Base-by-base conservation (phyloP, 2,113 vertebrate genomes). In the Zosterops pallidus region DNA sequence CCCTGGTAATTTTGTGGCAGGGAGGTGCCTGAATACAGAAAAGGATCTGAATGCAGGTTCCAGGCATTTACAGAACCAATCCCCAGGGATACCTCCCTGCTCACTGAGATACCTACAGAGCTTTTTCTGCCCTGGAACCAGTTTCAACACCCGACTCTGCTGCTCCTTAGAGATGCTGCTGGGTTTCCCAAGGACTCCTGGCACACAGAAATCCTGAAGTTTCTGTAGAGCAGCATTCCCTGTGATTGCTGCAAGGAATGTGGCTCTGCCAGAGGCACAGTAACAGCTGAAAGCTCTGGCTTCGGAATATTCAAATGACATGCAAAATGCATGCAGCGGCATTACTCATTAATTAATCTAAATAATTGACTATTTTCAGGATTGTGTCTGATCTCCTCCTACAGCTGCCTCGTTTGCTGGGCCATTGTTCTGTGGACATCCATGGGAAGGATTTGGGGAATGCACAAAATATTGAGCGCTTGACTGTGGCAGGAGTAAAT, bases 331-430 rank as follows among this genome's bases (percentile, higher is more conserved):
- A 91, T 69, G 57, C 44, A 37, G 72, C 90, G 70, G 65, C 92
- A 90, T 89, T 94, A 82, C 57, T 92, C 70, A 95, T 94, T 96
- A 95, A 95, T 94, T 80, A 93, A 94, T 75, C 82, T 94, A 64
- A 90, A 81, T 95, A 92, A 92, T 59, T 96, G 63, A 89, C 55
- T 82, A 4, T 77, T 77, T 89, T 90, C 76, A 70, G 65, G 72
- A 47, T 52, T 53, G 28, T 56, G 56, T 64, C 93, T 94, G 89
- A 90, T 75, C 78, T 91, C 74, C 56, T 62, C 82, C 84, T 80
- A 86, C 93, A 94, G 95, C 91, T 94, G 92, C 57, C 70, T 74
- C 5, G 0, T 57, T 95, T 77, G 64, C 89, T 86, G 69, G 47
- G 83, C 91, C 76, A 20, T 94, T 92, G 82, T 96, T 95, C 91